Evolutionary conservation across 1,140 invertebrate genomes (phyloP), one percentile per base, ranked within the genome.

Genomic region (Neodiprion virginianus): DNA sequence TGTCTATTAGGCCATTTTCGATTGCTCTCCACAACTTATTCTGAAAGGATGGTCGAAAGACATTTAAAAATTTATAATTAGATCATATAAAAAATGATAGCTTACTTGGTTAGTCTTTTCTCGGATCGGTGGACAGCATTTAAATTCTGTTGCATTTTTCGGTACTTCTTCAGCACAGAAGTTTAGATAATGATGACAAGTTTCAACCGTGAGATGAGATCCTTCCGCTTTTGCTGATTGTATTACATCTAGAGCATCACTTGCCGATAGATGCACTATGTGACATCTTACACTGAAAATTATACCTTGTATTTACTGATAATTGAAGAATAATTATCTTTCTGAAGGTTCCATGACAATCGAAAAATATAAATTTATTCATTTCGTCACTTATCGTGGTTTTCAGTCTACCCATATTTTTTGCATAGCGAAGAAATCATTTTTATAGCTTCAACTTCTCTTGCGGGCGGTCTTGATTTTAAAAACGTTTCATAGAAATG

Each of bases 141-240:
- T 95, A 76, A 89, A 94, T 80, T 94, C 89, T 1, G 93, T 93
- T 5, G 88, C 90, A 4, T 89, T 89, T 50, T 89, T 84, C 11
- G 91, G 91, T 28, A 95, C 89, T 50, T 92, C 84, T 78, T 93
- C 92, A 14, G 93, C 89, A 49, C 86, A 85, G 10, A 95, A 80
- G 1, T 89, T 88, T n/a, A 95, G 84, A 82, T 95, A 95, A 82
- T 95, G 94, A 73, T 93, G 92, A 82, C 93, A 94, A 0, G 94
- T 95, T 83, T 95, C 94, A 0, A 91, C 91, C 0, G 92, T 93
- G 17, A 95, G 83, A 74, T 81, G 84, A 7, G 83, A 86, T 7
- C 89, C 89, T 7, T 80, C 78, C 47, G 80, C 72, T 75, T 90
- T 90, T 11, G 89, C 86, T 69, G 88, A 77, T 10, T 79, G 75